Evolutionary conservation across 2,888 invertebrate genomes (phyloP), one percentile per base, ranked within the genome.

Genomic region (Gastracanthus pulcherrimus): DNA sequence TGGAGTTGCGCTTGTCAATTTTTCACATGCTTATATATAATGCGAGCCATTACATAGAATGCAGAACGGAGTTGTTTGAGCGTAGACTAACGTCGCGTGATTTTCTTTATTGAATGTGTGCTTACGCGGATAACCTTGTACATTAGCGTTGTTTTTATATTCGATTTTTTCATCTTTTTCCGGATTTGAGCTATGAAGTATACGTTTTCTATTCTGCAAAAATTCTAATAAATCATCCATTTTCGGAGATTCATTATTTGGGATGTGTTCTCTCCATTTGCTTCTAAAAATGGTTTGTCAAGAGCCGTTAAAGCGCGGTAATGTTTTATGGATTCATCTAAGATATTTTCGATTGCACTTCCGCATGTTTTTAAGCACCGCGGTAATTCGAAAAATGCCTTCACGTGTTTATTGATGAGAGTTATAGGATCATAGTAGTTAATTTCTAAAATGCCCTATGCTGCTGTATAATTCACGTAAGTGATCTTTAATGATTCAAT

Each of bases 141-240:
- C 5, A 9, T 38, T 5, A 38, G 5, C 6, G 9, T 38, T 38
- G 9, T 38, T 38, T 38, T 38, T 5, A 38, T 38, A 7, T 38
- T 38, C 38, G 38, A 38, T 38, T 38, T 38, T 38, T 5, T 38
- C 9, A 38, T 9, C 38, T 38, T 38, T 38, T 38, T 5, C 9
- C 38, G 38, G 5, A 7, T 7, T 38, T 38, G 38, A 7, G 6
- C 38, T 5, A 38, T 38, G 9, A 38, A 38, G n/a, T n/a, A 38
- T 38, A 7, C 26, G 5, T 26, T 55, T n/a, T 26, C 55, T 19
- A 4, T 5, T 26, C 5, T 72, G 58, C 16, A 72, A 38, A 58
- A 58, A 72, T n/a, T 72, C 72, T 16, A 72, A 16, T 13, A 72
- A n/a, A 19, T 29, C 38, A 31, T 72, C 58, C 72, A 72, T 72